Conservation (phyloP, 2,797 vertebrate species). For the Gymnothorax reevesii region DNA sequence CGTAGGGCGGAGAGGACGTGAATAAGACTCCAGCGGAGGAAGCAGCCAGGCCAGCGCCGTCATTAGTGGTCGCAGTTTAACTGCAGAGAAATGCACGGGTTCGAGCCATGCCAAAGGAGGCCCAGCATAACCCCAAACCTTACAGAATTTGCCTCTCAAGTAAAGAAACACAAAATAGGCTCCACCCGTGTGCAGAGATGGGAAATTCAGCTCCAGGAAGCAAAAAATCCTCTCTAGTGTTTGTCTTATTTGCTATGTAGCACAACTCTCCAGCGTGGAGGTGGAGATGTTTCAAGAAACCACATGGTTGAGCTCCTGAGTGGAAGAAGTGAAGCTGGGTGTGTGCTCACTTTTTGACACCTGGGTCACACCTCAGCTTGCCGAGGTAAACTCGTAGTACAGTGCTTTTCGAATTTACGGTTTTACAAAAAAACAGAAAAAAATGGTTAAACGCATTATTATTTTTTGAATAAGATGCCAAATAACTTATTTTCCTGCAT, state of each 20-base stretch:
- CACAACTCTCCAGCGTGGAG: not conserved
- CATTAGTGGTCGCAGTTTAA: conserved; percentile 83
- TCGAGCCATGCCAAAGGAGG: conserved; percentile 58
- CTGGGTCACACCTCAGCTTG: too few species aligned
- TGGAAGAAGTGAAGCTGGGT: too few species aligned
- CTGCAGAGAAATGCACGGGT: conserved; percentile 75
- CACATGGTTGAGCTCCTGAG: conserved; percentile 35
- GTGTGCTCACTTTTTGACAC: too few species aligned
- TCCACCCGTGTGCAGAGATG: not conserved
- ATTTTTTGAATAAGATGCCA: too few species aligned
- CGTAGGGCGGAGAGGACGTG: not conserved
- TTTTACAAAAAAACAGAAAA: too few species aligned
- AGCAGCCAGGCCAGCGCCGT: conserved; percentile 68
- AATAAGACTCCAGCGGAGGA: conserved; percentile 64
- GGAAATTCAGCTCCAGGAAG: too few species aligned
- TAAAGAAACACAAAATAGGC: not conserved
- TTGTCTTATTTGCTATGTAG: too few species aligned
- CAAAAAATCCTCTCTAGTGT: too few species aligned
- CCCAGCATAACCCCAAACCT: not conserved
- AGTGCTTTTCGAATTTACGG: too few species aligned
- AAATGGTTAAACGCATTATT: too few species aligned
- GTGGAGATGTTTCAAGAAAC: conserved; percentile 50
- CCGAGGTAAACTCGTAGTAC: too few species aligned
- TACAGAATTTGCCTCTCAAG: not conserved
- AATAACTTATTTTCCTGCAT: too few species aligned